Evolutionary conservation across 2,888 invertebrate genomes (phyloP), one percentile per base, ranked within the genome.

Genomic region (Rhogogaster chlorosoma): DNA sequence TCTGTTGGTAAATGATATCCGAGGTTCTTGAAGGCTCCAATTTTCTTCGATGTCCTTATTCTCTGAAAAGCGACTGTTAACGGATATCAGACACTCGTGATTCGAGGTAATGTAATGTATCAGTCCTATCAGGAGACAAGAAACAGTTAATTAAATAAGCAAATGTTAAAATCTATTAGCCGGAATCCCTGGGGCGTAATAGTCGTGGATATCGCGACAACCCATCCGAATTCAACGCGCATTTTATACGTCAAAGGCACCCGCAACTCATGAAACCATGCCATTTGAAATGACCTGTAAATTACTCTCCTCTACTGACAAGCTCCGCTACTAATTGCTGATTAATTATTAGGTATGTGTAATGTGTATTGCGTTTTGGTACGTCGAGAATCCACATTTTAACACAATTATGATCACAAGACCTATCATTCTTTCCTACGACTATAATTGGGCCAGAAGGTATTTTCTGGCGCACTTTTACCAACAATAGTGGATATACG

Each of bases 71-170:
- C 22, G 10, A 26, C 10, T 61, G 61, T 22, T 61, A 26, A 26
- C 61, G 61, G 26, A 61, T 61, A 61, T 61, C 26, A 26, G 26
- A 12, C 12, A 26, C 53, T 53, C 7, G 53, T 53, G 53, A 53
- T 18, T 2, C 15, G 5, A 29, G 32, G 32, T 70, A 38, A 70
- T 73, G 42, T 22, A 22, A 77, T 77, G 26, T 61, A 77, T 77
- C 15, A 45, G 32, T 6, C 32, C 6, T 53, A 53, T 49, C 7
- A n/a, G n/a, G 38, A 32, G 29, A 61, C 10, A 80, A 38, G 15
- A 61, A 61, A 61, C 22, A 61, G 57, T 80, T 80, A 80, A 80
- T 80, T 57, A 80, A 80, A 80, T 80, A 57, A 61, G 38, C 22
- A 15, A 61, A 61, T 61, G 57, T 38, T 36, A 18, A 29, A 77